Evolutionary conservation across 2,888 invertebrate species (phyloP).

Genomic region (Byasa hedistus): DNA sequence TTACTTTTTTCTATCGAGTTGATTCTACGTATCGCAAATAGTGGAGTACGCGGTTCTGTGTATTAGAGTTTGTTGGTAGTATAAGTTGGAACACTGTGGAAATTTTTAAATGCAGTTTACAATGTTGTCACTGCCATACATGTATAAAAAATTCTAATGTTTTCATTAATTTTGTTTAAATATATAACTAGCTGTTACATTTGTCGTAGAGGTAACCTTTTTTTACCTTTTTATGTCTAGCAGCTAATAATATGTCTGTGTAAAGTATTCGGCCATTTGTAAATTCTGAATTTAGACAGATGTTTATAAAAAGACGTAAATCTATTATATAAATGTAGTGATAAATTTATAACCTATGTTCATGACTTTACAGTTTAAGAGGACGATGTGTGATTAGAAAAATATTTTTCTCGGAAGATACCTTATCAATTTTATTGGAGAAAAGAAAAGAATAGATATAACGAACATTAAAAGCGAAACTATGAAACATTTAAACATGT

Average conservation of each 20-base stretch:
- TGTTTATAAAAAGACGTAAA: slow-evolving; percentile 50
- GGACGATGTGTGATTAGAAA: slow-evolving; percentile 52
- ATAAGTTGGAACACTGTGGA: slow-evolving; percentile 44
- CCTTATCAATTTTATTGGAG: slow-evolving; percentile 41
- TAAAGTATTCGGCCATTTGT: slow-evolving; percentile 24
- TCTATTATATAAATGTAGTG: slow-evolving; percentile 41
- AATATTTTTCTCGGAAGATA: slow-evolving; percentile 58
- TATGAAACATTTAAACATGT: slow-evolving; percentile 63
- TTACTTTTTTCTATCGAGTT: slow-evolving; percentile 53
- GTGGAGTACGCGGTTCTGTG: slow-evolving; percentile 44
- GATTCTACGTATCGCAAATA: slow-evolving; percentile 43
- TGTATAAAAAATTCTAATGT: slow-evolving; percentile 62
- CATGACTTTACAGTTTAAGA: slow-evolving; percentile 58
- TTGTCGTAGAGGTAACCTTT: slow-evolving; percentile 29
- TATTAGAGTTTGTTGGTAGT: slow-evolving; percentile 50
- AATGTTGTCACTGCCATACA: slow-evolving; percentile 69
- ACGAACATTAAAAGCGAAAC: slow-evolving; percentile 46
- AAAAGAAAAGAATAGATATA: slow-evolving; percentile 43
- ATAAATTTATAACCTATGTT: slow-evolving; percentile 56
- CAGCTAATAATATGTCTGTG: slow-evolving; percentile 37
- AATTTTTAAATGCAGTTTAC: slow-evolving; percentile 44
- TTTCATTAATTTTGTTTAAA: slow-evolving; percentile 39
- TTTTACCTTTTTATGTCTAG: slow-evolving; percentile 39
- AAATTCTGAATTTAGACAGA: slow-evolving; percentile 18
- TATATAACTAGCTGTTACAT: slow-evolving; percentile 18